Percentiles rank a stretch among this genome's conserved stretches.
phyloP scores from a whole-genome alignment of 2,113 vertebrate species.

The Procapra przewalskii region DNA sequence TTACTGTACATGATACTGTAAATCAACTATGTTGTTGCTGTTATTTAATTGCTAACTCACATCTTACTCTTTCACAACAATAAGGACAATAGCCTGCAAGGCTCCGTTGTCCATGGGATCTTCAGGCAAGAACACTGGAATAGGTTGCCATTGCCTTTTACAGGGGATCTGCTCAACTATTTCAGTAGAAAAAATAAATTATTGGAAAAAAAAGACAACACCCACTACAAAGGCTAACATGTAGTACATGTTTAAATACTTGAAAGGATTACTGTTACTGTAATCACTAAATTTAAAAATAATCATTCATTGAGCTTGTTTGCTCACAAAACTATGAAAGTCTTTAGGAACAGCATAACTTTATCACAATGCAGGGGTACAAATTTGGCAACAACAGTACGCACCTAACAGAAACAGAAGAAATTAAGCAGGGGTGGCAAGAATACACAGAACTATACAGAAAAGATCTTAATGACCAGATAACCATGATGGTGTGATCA shows the following conservation, averaged over 20 bases:
- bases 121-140: neutral
- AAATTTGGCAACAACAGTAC: neutral
- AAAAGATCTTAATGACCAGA: neutral
- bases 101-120: neutral
- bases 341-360: rapidly evolving
- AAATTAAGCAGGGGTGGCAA: neutral
- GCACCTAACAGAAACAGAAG: neutral
- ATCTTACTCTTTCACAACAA: neutral
- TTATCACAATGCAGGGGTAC: neutral
- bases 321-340: rapidly evolving
- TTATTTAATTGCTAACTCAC: neutral
- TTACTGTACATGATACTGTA: neutral
- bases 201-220: neutral
- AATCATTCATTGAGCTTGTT: too few relatives aligned
- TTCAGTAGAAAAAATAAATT: neutral
- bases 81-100: neutral
- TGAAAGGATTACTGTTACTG: too few relatives aligned
- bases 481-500: neutral
- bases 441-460: neutral
- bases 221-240: rapidly evolving
- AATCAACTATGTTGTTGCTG: neutral
- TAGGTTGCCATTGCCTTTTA: neutral
- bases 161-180: neutral
- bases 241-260: neutral
- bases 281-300: neutral